Conservation (phyloP, 2,888 invertebrate genomes). For the Zelleria hepariella region DNA sequence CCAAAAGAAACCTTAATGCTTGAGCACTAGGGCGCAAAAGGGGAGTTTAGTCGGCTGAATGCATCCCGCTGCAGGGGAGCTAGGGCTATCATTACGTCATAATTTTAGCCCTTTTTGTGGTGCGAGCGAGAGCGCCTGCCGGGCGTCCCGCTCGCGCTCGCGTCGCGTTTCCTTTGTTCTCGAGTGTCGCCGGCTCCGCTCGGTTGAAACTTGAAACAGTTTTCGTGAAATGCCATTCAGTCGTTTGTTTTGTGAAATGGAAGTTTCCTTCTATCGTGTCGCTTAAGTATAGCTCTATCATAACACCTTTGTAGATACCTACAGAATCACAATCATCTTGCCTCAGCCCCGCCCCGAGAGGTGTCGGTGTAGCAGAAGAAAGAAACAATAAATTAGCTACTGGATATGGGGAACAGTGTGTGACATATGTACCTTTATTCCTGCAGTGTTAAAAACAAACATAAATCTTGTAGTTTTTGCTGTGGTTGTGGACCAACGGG, state of each 20-base stretch:
- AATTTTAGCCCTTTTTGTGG: slow-evolving; percentile 44
- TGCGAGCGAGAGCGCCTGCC: slow-evolving; percentile 22
- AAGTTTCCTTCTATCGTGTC: neutral
- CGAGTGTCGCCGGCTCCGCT: neutral
- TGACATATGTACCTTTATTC: slow-evolving; percentile 48
- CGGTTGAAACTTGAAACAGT: no score
- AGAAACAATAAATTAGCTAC: neutral
- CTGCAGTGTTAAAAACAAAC: slow-evolving; percentile 36
- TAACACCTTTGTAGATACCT: no score
- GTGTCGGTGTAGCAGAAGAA: no score
- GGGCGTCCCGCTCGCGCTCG: slow-evolving; percentile 21
- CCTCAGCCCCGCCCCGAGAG: no score
- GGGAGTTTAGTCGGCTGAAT: slow-evolving; percentile 8
- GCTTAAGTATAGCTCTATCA: no score
- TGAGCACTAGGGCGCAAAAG: neutral
- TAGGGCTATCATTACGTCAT: slow-evolving; percentile 51
- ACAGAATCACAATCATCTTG: no score
- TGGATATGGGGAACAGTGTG: neutral
- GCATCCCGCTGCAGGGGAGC: slow-evolving; percentile 34
- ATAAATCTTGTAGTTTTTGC: slow-evolving; percentile 45
- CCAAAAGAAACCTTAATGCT: neutral
- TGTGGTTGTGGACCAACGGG: slow-evolving; percentile 18
- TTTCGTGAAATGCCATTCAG: neutral
- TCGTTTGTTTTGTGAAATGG: neutral
- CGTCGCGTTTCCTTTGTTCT: slow-evolving; percentile 16